Percentiles rank a stretch among this genome's conserved stretches.
phyloP scores from a whole-genome alignment of 2,113 vertebrate genomes.

The Carassius gibelio region DNA sequence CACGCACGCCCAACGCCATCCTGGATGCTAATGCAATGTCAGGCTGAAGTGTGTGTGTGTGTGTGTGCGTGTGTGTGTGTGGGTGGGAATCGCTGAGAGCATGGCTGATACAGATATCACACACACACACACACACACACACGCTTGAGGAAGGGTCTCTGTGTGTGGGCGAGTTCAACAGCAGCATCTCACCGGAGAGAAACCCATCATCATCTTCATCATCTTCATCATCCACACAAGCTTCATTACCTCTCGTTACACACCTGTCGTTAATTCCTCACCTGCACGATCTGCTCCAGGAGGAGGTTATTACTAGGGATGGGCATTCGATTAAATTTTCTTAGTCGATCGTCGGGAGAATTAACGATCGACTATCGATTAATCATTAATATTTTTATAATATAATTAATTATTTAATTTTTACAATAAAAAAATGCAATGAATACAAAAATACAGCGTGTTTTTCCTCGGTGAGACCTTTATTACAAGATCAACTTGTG shows the following conservation, averaged over 20 bases:
- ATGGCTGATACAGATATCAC: conserved; percentile 65
- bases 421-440: no score
- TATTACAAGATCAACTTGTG: no score
- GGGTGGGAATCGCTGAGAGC: conserved; percentile 78
- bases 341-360: no score
- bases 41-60: conserved; percentile 74
- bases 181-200: conserved; percentile 12
- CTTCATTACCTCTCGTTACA: not conserved
- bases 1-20: conserved; percentile 62
- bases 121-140: conserved; percentile 38
- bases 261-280: not conserved
- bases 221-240: not conserved
- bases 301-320: not conserved
- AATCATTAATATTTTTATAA: no score
- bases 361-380: no score
- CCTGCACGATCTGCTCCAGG: not conserved
- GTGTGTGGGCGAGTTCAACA: conserved; percentile 71
- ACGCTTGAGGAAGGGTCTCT: conserved; percentile 54
- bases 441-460: no score
- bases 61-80: conserved; percentile 61
- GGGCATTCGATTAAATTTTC: no score
- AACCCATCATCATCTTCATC: not conserved
- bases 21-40: conserved; percentile 76
- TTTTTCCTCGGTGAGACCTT: no score
- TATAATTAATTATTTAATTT: no score